A percentile compares a stretch with the other conserved stretches of the same genome.
Evolutionary conservation across 2,797 vertebrate species (phyloP).

Genomic region (Characodon lateralis): DNA sequence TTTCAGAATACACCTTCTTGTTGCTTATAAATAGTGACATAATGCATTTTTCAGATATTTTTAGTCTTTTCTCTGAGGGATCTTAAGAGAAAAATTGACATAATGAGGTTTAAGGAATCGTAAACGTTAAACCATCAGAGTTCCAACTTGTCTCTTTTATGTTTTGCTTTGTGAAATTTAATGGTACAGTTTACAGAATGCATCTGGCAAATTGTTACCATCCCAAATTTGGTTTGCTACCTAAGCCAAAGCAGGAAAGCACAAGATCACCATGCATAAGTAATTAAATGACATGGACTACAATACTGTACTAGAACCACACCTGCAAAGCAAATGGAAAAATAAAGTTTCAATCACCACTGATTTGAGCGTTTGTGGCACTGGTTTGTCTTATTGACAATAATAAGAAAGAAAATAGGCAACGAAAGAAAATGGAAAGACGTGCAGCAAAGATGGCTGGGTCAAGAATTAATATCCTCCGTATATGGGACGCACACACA

Average conservation of each 20-base stretch:
- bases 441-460: not conserved
- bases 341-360: not conserved
- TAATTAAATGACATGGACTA: not conserved
- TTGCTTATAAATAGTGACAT: slow-evolving; percentile 22
- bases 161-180: not conserved
- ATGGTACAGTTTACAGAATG: not conserved
- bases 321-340: not conserved
- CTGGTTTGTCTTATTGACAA: no score
- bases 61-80: not conserved
- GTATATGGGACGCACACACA: not conserved
- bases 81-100: slow-evolving; percentile 5
- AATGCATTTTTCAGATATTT: slow-evolving; percentile 15
- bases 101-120: slow-evolving; percentile 24
- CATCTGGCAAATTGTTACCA: not conserved
- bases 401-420: no score
- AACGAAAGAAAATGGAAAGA: no score
- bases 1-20: slow-evolving; percentile 12
- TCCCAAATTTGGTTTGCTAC: not conserved
- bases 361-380: not conserved
- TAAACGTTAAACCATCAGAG: slow-evolving; percentile 38
- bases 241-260: not conserved
- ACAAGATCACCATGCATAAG: not conserved
- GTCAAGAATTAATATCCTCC: not conserved
- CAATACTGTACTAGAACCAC: not conserved
- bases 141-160: not conserved